Percentiles rank a stretch among this genome's conserved stretches.
These are phyloP conservation scores for Corynorhinus townsendii DNA, from an alignment of 2,113 vertebrate species.

Conservation along the genomic window DNA sequence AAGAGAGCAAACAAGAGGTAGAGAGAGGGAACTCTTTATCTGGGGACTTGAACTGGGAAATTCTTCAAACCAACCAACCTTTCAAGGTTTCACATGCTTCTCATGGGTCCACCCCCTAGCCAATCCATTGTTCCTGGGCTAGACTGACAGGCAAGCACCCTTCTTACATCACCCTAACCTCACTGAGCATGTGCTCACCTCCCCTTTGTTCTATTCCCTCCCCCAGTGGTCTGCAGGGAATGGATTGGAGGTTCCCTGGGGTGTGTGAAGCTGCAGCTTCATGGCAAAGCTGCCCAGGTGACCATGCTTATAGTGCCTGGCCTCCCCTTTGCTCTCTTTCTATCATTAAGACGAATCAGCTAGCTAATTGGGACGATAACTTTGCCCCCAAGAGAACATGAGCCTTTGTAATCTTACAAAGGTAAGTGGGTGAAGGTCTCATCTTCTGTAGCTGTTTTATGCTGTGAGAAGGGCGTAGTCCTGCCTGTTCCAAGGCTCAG, in stretches of 20 bases:
- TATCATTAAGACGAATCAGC: background rate
- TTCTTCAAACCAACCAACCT: background rate
- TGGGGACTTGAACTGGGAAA: background rate
- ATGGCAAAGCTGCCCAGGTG: background rate
- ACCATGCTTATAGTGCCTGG: background rate
- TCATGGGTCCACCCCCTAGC: background rate
- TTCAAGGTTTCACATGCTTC: background rate
- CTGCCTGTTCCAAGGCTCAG: background rate
- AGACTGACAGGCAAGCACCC: background rate
- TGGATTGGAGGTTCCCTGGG: background rate
- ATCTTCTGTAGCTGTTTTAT: background rate
- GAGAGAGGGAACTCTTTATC: background rate
- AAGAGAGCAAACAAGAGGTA: background rate
- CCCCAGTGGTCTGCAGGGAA: background rate
- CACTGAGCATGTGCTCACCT: background rate
- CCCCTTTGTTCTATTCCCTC: background rate
- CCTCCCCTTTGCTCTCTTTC: background rate
- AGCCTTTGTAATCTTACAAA: background rate
- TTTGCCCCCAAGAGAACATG: background rate
- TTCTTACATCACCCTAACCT: background rate
- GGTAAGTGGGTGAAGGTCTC: background rate
- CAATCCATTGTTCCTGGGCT: background rate
- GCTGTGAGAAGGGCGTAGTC: background rate
- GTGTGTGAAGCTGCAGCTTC: background rate
- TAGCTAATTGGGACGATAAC: background rate